Percentiles rank a stretch among this genome's conserved stretches.
These are phyloP conservation scores for Phrynocephalus versicolor DNA, from an alignment of 2,113 vertebrate genomes.

Conservation along the genomic window DNA sequence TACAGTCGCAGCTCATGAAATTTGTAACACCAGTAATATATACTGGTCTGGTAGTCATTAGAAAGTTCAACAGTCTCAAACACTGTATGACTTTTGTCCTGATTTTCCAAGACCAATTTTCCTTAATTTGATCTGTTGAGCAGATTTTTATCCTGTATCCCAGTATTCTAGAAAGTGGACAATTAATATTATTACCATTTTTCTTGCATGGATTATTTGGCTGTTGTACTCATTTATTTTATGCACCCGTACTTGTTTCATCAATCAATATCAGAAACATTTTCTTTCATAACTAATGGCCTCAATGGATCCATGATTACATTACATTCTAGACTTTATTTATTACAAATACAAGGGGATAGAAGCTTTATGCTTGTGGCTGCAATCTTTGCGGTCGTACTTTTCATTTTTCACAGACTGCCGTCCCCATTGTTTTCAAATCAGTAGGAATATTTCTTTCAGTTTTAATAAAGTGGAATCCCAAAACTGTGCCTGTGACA, in stretches of 20 bases:
- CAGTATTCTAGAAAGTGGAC: not conserved
- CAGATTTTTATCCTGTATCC: not conserved
- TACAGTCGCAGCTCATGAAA: not conserved
- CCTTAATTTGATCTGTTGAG: not conserved
- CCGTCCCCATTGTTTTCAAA: not conserved
- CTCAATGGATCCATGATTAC: not conserved
- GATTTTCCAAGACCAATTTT: not conserved
- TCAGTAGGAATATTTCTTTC: not conserved
- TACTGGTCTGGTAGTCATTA: not conserved
- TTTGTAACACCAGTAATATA: not conserved
- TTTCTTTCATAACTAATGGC: not conserved
- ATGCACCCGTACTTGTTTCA: not conserved
- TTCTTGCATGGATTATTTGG: not conserved
- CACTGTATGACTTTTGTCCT: not conserved
- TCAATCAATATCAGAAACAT: constrained; percentile 10
- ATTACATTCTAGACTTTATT: not conserved
- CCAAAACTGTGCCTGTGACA: not conserved
- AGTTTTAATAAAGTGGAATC: not conserved
- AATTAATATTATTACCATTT: not conserved
- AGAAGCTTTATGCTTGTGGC: constrained; percentile 32
- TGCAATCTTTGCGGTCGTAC: constrained; percentile 7
- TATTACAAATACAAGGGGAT: constrained; percentile 9
- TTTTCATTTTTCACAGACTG: constrained; percentile 15
- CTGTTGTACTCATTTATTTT: not conserved
- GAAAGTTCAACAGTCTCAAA: not conserved